Evolutionary conservation across 35 echinoderm and acorn worm species (phyloP), one percentile per base, ranked within the genome.

Genomic region (Ophioderma brevispina): DNA sequence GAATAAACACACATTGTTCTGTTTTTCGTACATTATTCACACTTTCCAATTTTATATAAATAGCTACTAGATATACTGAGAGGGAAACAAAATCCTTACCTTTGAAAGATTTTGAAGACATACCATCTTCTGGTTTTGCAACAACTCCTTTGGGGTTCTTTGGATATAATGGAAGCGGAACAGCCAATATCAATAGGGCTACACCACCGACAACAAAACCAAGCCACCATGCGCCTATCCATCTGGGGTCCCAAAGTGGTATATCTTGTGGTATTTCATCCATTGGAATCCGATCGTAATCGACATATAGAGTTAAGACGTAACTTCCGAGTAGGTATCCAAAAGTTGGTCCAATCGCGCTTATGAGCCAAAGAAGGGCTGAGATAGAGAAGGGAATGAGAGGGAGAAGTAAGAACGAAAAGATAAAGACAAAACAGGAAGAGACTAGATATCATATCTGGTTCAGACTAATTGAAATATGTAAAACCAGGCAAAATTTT

Each of bases 191-290:
- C 11, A 82, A 35, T 14, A 91, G 40, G 23, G 82, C 38, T 6
- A 40, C 28, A 21, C 93, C 89, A 21, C 78, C n/a, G 35, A 91
- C 40, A 32, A 94, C 18, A 43, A 90, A 91, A 6, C 93, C 93
- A 3, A 90, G 82, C 93, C 93, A 94, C 93, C 93, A 94, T 0
- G 93, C 93, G n/a, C 93, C 93, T 36, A 94, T 86, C 93, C 93
- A 94, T 19, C 93, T 42, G 0, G 93, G 93, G 32, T 94, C 93
- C 38, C 84, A 79, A n/a, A 77, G 77, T 25, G 46, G 77, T 18
- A 90, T 80, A 30, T 59, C 52, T n/a, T n/a, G n/a, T 0, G 93
- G 93, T 23, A 90, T 87, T 14, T 82, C 36, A 28, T 91, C 79
- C 0, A 25, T 0, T 31, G 38, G 37, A 13, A 94, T 63, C 13